These are phyloP conservation scores for Leucophora obtusa DNA, from an alignment of 2,888 invertebrate genomes.

Conservation along the genomic window DNA sequence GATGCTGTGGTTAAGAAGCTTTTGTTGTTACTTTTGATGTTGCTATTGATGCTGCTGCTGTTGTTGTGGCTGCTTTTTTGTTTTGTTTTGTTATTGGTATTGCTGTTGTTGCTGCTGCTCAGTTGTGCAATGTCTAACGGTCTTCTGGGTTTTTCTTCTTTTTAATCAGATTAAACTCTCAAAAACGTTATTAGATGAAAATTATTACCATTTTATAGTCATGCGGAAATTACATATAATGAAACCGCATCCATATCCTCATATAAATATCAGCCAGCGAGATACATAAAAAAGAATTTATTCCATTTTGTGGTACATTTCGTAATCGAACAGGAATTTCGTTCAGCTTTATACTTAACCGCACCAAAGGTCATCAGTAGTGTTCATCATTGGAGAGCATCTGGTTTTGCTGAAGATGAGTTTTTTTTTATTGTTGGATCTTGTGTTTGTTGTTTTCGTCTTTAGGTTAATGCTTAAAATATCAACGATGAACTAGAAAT, in stretches of 20 bases:
- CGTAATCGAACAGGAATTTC: constrained; percentile 52
- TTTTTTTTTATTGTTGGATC: neutral
- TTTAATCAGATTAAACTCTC: constrained; percentile 64
- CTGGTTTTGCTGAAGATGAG: constrained; percentile 20
- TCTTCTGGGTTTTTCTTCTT: constrained; percentile 51
- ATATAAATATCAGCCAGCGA: constrained; percentile 41
- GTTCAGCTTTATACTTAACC: neutral
- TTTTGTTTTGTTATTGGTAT: constrained; percentile 20
- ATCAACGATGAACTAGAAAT: neutral
- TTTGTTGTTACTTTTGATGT: constrained; percentile 20
- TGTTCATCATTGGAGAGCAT: constrained; percentile 42
- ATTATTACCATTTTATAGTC: constrained; percentile 64
- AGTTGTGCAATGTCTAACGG: constrained; percentile 54
- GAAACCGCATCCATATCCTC: constrained; percentile 55
- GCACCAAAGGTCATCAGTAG: constrained; percentile 46
- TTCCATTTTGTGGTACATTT: constrained; percentile 55
- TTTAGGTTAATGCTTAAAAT: neutral
- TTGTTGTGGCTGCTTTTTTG: constrained; percentile 35
- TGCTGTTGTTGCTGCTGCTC: constrained; percentile 38
- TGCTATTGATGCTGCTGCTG: constrained; percentile 25
- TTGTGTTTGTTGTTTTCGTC: constrained; percentile 1
- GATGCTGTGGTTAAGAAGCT: constrained; percentile 42
- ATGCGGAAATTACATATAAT: constrained; percentile 64
- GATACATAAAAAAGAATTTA: constrained; percentile 38
- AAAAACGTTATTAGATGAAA: constrained; percentile 65